Evolutionary conservation across 2,113 vertebrate genomes (phyloP), one percentile per base, ranked within the genome.

Genomic region (Electrona antarctica): DNA sequence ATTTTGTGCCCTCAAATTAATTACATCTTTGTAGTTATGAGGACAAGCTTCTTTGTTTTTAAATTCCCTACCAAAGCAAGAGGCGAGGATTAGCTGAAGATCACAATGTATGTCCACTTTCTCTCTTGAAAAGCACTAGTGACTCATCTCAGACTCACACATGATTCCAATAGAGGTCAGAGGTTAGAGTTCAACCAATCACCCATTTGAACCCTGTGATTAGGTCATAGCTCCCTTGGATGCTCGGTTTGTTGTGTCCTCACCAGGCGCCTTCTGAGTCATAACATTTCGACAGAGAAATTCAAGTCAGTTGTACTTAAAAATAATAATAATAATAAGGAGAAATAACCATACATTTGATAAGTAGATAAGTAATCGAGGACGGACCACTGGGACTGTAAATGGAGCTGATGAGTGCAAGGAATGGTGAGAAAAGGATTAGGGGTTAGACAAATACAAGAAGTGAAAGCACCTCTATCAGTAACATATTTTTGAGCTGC

Each of bases 181-280:
- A 78, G 69, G 64, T 82, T 60, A 61, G 49, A 79, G 60, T 78
- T 73, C 62, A 79, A 61, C 77, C 60, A 69, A 50, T 73, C 63
- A 60, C 49, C 71, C 60, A 73, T 78, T 71, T 69, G 66, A 70
- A 54, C 61, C 9, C 15, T 55, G 58, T 9, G 57, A 60, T 28
- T 57, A 74, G 69, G 77, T 71, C 7, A 8, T 9, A 10, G 12
- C 55, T n/a, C 51, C 10, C 45, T 68, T 63, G 4, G n/a, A 54
- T 54, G 11, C 51, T 3, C 7, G 15, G 58, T 60, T 55, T 14
- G 6, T 48, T 3, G 11, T 52, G 47, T 41, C 48, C 50, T 28
- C 13, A 41, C 33, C 33, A 9, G 58, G 54, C 47, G 62, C 52
- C 59, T 73, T 75, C 14, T 12, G 57, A 75, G 59, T 60, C 60